Conservation (phyloP, 2,888 invertebrate species). For the Hedychridium roseum region DNA sequence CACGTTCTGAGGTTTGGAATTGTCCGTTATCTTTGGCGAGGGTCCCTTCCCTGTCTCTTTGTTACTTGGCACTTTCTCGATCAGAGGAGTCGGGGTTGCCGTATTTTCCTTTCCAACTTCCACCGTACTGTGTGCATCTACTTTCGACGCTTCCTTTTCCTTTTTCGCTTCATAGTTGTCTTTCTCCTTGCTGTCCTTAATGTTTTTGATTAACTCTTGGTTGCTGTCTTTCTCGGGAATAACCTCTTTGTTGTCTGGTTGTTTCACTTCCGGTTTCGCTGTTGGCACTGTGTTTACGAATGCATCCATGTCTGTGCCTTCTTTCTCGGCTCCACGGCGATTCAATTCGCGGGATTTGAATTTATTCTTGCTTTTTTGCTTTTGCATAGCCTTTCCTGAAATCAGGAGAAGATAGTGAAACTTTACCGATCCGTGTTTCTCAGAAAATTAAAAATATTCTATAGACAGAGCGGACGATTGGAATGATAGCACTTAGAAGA, state of each 20-base stretch:
- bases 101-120: constrained; percentile 33
- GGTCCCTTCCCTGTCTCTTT: constrained; percentile 38
- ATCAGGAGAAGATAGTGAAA: constrained; percentile 10
- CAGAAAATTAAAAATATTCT: no score
- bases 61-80: constrained; percentile 37
- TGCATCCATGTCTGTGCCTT: constrained; percentile 71
- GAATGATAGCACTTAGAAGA: constrained; percentile 20
- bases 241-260: constrained; percentile 33
- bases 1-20: constrained; percentile 21
- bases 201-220: constrained; percentile 33
- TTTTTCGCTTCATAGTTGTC: constrained; percentile 49
- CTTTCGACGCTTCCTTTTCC: constrained; percentile 31
- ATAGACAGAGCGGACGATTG: no score
- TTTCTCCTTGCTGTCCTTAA: constrained; percentile 48
- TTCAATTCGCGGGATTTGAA: constrained; percentile 67
- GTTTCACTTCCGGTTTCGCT: constrained; percentile 38
- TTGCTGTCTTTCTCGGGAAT: constrained; percentile 33
- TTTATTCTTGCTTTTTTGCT: constrained; percentile 65
- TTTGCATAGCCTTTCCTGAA: constrained; percentile 61
- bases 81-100: constrained; percentile 22
- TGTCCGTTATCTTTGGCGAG: constrained; percentile 43
- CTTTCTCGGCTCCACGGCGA: constrained; percentile 69
- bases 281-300: constrained; percentile 59
- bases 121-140: constrained; percentile 12
- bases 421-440: neutral